These are phyloP conservation scores for Oscheius sp. DNA, from an alignment of 2,888 invertebrate species.

Conservation along the genomic window DNA sequence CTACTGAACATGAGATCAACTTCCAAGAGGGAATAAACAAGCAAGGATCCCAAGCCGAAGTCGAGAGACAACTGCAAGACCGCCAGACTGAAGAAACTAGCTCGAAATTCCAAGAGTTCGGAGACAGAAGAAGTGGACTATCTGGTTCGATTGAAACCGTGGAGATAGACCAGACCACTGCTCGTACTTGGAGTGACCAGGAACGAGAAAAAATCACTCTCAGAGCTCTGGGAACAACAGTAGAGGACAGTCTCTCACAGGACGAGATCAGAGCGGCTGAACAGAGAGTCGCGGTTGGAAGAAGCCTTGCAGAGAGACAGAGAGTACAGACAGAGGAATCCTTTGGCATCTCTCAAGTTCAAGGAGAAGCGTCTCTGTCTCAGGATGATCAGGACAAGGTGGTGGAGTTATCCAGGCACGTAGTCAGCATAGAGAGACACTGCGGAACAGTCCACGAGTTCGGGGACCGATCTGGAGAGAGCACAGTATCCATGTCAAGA, in stretches of 20 bases:
- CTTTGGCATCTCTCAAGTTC: constrained; percentile 1
- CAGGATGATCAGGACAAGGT: neutral
- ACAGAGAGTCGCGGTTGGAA: neutral
- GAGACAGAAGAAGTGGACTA: neutral
- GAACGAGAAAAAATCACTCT: neutral
- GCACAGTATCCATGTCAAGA: constrained; percentile 30
- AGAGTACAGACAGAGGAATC: neutral
- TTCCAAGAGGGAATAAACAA: neutral
- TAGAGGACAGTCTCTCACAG: constrained; percentile 3
- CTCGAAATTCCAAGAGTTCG: constrained; percentile 1
- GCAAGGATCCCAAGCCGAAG: neutral
- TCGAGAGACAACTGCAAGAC: neutral
- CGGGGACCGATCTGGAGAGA: constrained; percentile 34
- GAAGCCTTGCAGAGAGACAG: neutral
- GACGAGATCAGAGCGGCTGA: constrained; percentile 2
- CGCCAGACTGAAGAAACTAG: neutral
- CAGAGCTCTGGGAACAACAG: neutral
- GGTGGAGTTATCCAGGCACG: neutral
- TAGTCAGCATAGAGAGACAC: too few relatives aligned
- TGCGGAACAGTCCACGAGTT: constrained; percentile 1
- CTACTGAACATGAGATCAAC: neutral
- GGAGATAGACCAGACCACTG: neutral
- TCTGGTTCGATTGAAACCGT: neutral
- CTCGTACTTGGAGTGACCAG: neutral
- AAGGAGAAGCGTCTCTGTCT: neutral